Evolutionary conservation across 2,888 invertebrate species (phyloP), one percentile per base, ranked within the genome.

Genomic region (Eristalis tenax): DNA sequence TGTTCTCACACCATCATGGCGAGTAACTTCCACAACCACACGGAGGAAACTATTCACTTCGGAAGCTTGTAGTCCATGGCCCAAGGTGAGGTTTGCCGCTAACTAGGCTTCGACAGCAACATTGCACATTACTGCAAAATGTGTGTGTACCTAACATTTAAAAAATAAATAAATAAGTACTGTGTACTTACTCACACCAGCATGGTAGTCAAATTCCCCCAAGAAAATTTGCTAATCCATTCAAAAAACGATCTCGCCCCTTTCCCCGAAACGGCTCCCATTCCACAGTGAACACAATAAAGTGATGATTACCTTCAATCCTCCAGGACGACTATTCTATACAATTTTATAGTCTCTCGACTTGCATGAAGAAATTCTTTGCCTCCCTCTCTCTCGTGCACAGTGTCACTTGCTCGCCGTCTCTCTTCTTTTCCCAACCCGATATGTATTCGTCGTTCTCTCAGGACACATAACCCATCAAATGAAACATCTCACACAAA

Each of bases 401-500:
- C 26, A 26, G 26, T 23, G 22, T 18, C n/a, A 56, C 10, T 32
- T 2, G 32, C 32, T 32, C 32, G 32, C 32, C 35, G 35, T 11
- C 5, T 4, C 5, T 11, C 5, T 11, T 11, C 35, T 11, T 0
- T 11, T 5, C 4, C n/a, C n/a, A n/a, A 18, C 43, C n/a, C 5
- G 43, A 18, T 50, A 1, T 50, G 50, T 50, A 69, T 28, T 5
- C 28, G 43, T 2, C 22, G 13, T 78, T 35, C 59, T 65, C 50
- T 28, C 73, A 43, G 65, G 22, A 61, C 35, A 73, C 59, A 66
- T 26, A 35, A 61, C 26, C 38, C 74, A 82, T 82, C 63, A 65
- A 76, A 65, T 59, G 50, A 75, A 76, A 40, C 57, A 74, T 69
- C 64, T 15, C 50, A 56, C 57, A 63, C 57, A 63, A 63, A 73